These are phyloP conservation scores for Schizopygopsis malacanthus DNA, from an alignment of 2,797 vertebrate species.

Conservation along the genomic window DNA sequence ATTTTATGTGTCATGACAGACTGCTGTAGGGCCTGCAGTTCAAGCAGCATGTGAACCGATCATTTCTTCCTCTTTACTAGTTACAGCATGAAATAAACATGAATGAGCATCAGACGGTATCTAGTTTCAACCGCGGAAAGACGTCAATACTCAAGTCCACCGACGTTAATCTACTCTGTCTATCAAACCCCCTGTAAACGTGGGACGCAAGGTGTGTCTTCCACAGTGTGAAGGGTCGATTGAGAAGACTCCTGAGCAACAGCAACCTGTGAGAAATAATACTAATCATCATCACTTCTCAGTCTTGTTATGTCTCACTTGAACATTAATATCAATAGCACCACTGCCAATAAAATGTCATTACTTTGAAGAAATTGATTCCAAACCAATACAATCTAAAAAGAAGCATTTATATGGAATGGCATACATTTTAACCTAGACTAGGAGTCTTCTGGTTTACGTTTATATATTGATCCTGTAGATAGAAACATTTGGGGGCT, in stretches of 20 bases:
- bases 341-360: not conserved
- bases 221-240: not conserved
- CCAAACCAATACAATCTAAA: not conserved
- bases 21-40: too few species aligned
- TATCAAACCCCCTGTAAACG: not conserved
- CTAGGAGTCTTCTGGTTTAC: slow-evolving; percentile 32
- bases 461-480: slow-evolving; percentile 21
- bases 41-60: too few species aligned
- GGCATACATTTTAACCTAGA: not conserved
- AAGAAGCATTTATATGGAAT: not conserved
- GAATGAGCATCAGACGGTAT: not conserved
- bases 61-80: not conserved
- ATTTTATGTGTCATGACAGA: too few species aligned
- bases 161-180: not conserved
- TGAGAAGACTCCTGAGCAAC: not conserved
- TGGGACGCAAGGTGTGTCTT: not conserved
- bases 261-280: not conserved
- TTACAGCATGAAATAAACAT: not conserved
- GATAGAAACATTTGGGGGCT: slow-evolving; percentile 6
- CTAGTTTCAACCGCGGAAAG: not conserved
- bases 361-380: not conserved
- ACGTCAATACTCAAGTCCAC: not conserved
- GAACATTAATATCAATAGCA: not conserved
- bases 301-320: not conserved
- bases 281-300: not conserved